These are phyloP conservation scores for Ginglymostoma cirratum DNA, from an alignment of 2,113 vertebrate genomes.

Conservation along the genomic window DNA sequence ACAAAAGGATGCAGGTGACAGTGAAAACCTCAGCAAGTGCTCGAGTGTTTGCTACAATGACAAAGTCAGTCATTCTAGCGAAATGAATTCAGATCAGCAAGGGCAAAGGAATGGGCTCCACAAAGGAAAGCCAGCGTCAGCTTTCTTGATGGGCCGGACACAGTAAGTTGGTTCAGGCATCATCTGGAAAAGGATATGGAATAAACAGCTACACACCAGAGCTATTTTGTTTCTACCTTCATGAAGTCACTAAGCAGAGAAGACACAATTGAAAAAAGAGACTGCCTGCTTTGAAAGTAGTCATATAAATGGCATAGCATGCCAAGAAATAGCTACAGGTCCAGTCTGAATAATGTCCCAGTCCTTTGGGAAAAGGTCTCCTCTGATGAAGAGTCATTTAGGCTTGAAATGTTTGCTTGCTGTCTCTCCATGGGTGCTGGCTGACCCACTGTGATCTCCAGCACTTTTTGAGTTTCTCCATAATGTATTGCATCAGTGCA, in stretches of 20 bases:
- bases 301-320: not conserved
- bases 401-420: no score
- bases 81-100: not conserved
- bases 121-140: not conserved
- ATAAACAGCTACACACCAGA: not conserved
- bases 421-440: no score
- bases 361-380: no score
- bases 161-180: no score
- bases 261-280: not conserved
- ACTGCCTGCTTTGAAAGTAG: not conserved
- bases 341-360: not conserved
- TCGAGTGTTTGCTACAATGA: not conserved
- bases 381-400: no score
- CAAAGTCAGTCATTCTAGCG: not conserved
- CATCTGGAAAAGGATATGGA: not conserved
- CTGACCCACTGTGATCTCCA: no score
- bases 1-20: not conserved
- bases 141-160: not conserved
- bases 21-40: not conserved
- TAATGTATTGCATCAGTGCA: no score
- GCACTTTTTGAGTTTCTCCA: no score
- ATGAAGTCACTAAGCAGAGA: not conserved
- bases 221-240: not conserved
- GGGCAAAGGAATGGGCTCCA: not conserved
- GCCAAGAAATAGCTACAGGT: not conserved